Evolutionary conservation across 2,113 vertebrate species (phyloP).

Genomic region (Protobothrops mucrosquamatus): DNA sequence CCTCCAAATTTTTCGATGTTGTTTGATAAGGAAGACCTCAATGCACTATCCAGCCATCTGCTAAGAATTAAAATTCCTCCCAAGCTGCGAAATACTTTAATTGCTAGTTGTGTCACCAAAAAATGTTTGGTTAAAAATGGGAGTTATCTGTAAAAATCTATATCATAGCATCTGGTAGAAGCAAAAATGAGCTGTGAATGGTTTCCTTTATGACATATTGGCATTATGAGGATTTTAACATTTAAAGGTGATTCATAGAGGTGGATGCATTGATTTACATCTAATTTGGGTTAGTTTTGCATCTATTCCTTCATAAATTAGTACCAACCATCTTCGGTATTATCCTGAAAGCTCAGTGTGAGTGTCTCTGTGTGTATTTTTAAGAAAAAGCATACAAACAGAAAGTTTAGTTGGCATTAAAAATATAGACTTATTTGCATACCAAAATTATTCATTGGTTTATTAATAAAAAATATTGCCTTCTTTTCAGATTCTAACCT

Average conservation of each 20-base stretch:
- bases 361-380: background rate
- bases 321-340: background rate
- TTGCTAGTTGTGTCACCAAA: conserved; percentile 27
- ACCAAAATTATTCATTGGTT: background rate
- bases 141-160: conserved; percentile 5
- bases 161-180: background rate
- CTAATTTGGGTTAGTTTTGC: background rate
- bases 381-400: background rate
- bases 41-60: conserved; percentile 30
- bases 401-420: background rate
- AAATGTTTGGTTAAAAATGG: conserved; percentile 20
- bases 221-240: background rate
- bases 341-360: background rate
- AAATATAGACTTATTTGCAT: background rate
- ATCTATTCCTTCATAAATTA: background rate
- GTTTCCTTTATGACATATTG: background rate
- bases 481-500: background rate
- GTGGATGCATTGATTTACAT: background rate
- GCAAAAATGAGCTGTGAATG: background rate
- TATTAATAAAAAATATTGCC: background rate
- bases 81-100: conserved; percentile 34
- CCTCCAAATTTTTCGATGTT: background rate
- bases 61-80: conserved; percentile 25
- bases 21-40: background rate
- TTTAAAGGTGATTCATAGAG: background rate